Base-by-base conservation (phyloP, 2,888 invertebrate genomes). In the Diaperis boleti region DNA sequence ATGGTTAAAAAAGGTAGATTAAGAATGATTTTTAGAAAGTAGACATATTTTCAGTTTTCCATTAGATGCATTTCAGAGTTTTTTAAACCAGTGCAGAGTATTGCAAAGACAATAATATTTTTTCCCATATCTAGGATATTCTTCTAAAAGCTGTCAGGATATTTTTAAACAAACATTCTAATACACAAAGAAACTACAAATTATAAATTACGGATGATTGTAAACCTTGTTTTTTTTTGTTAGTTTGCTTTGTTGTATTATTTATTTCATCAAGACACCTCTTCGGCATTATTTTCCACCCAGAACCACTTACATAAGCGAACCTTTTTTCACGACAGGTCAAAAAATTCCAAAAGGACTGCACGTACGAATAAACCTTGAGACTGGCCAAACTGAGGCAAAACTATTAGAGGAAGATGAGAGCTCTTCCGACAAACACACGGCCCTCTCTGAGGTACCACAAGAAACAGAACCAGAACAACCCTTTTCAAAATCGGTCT, bases 291-390 rank as follows among this genome's bases (percentile, higher is more conserved):
- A 47, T 47, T 47, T 47, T 47, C 22, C 47, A n/a, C 15, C 26
- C 18, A 45, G 4, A n/a, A n/a, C n/a, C 14, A 18, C 13, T 11
- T 10, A 31, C 26, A 33, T 13, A 15, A 33, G 50, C 37, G 37
- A 20, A 31, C 31, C 10, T 17, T 52, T 52, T 52, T 52, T 52
- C 52, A 52, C 39, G 39, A 52, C 68, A 90, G 92, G 89, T 62
- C 90, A 91, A 78, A 82, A 85, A 11, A 85, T 93, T 69, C 92
- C 92, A 1, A 80, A 84, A 59, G 93, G 93, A 1, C 81, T 93
- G 1, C 92, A 94, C 77, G 84, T 92, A 3, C 83, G 92, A 44
- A 85, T 92, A 61, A 89, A 93, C 81, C 81, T 94, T n/a, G 81
- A 88, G 79, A 92, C 91, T 7, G 92, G 92, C 0, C 75, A 85